Base-by-base conservation (phyloP, 2,113 vertebrate genomes). In the Corvus hawaiiensis region DNA sequence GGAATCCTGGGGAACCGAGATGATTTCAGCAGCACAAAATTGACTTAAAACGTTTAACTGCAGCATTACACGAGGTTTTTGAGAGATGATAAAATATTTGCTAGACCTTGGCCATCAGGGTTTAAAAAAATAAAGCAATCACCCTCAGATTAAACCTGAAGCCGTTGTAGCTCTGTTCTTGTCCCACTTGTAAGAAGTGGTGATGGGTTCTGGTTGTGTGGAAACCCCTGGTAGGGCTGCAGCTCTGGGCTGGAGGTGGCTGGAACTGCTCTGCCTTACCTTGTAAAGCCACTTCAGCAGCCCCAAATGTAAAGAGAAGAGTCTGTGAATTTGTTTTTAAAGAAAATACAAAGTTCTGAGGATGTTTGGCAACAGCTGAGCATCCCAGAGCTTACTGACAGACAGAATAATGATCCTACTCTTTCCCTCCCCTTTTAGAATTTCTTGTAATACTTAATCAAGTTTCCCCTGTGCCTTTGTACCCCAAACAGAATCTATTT, bases 121-220 rank as follows among this genome's bases (percentile, higher is more conserved):
- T 24, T 78, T 62, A 21, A 44, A 64, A 64, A 84, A 27, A 1
- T 8, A 11, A 27, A 39, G 14, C 17, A 62, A 6, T 44, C 22
- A 7, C 16, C 10, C 16, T 24, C 16, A 43, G 37, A 10, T 62
- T 44, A 8, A 24, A 2, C 22, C 4, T n/a, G 44, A 28, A 73
- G 43, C 35, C 0, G 0, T 20, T 22, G 28, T 3, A 2, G 17
- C 15, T 88, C 22, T 66, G 46, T 27, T 68, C 15, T 51, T 44
- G 30, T 35, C 11, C 55, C 6, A 0, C 33, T 68, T 48, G 15
- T 5, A 9, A 14, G 49, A 23, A 46, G 39, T 10, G 26, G 3
- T 16, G 67, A 2, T 48, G 63, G 8, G 10, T 28, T 64, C 9
- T 49, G 52, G 14, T 33, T 46, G 10, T 52, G 39, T 74, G 52